Base-by-base conservation (phyloP, 2,888 invertebrate species). In the Drosophila longiperda region DNA sequence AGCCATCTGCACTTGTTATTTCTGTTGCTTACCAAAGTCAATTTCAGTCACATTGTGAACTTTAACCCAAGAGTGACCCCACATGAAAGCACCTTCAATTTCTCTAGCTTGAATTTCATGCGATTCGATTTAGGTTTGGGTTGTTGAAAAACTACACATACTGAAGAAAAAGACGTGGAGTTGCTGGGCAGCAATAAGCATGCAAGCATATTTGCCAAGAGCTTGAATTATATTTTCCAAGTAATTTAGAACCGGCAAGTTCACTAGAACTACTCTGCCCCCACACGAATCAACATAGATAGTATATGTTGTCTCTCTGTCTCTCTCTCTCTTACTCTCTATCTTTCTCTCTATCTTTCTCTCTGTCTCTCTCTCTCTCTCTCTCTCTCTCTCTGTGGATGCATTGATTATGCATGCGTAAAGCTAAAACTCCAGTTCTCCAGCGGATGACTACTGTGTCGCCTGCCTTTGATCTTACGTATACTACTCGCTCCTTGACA, bases 361-460 rank as follows among this genome's bases (percentile, higher is more conserved):
- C 23, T 23, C 23, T 29, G 15, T 42, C 34, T 58, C 38, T 53
- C 26, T 42, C 62, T 45, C 11, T 67, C 15, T 45, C 15, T 15
- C 20, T 45, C 23, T 23, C 48, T 57, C 23, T 26, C 29, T 34
- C 15, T 26, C 32, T 62, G 45, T 45, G 53, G 66, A 83, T 86
- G 85, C 90, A 90, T 86, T 86, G 90, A 86, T 88, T 86, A 90
- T 86, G 85, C 85, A 86, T 86, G 85, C 90, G 85, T 86, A 86
- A 86, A 80, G 81, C 81, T 75, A 59, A 76, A 86, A 82, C 73
- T 81, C 57, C 60, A 60, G 78, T 42, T 62, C 67, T 77, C 61
- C 78, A 34, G 71, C 71, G 66, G 66, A 45, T 61, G 66, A 45
- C 70, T 66, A 17, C 32, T 36, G 54, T 69, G 45, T 36, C 65